Conservation (phyloP, 2,113 vertebrate genomes). For the Trichechus manatus region DNA sequence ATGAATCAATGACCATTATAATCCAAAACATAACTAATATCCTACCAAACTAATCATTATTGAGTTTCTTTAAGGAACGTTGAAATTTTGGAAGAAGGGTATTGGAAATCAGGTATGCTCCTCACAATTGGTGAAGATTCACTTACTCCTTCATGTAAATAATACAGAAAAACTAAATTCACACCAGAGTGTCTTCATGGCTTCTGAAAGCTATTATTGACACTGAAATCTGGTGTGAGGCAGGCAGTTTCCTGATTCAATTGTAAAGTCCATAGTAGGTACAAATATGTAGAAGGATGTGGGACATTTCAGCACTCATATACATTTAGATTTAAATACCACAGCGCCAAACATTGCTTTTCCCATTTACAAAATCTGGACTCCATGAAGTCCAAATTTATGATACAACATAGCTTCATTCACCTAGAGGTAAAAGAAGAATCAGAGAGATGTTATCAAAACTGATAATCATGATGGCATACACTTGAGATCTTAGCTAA, state of each 20-base stretch:
- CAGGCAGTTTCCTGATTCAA: neutral
- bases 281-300: neutral
- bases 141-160: neutral
- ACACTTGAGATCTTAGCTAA: neutral
- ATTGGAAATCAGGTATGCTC: neutral
- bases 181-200: neutral
- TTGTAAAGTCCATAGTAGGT: neutral
- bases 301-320: neutral
- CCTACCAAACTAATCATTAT: neutral
- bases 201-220: constrained; percentile 19
- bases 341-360: neutral
- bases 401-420: neutral
- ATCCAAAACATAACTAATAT: neutral
- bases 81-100: neutral
- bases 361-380: neutral
- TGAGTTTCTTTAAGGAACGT: neutral
- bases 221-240: neutral
- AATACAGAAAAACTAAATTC: constrained; percentile 28
- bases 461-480: neutral
- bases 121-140: neutral
- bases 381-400: neutral
- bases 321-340: constrained; percentile 28
- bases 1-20: neutral
- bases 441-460: neutral
- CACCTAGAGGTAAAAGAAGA: neutral